phyloP scores from a whole-genome alignment of 2,113 vertebrate species.

The Turnix velox region DNA sequence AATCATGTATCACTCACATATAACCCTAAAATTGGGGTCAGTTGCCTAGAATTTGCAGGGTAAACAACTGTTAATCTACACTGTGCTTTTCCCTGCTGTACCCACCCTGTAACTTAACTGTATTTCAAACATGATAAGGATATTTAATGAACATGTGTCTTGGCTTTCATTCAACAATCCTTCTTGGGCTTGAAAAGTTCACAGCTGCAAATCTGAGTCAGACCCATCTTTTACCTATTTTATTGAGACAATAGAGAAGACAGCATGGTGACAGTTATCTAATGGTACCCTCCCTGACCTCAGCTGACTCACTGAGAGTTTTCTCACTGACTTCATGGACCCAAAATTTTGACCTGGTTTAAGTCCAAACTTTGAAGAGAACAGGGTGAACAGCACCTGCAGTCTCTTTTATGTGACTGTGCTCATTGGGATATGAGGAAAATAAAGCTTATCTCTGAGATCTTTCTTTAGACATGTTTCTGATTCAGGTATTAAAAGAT shows the following conservation, averaged over 20 bases:
- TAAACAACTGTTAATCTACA: constrained; percentile 5
- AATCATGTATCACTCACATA: not conserved
- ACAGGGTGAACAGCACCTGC: not conserved
- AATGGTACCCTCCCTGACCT: not conserved
- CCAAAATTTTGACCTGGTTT: not conserved
- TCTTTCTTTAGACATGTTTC: not conserved
- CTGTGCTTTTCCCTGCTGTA: not conserved
- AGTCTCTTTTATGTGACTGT: not conserved
- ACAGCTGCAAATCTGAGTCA: not conserved
- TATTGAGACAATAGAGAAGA: not conserved
- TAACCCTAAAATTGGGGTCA: not conserved
- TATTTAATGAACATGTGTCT: not conserved
- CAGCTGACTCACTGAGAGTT: not conserved
- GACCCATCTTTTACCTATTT: not conserved
- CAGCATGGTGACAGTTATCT: not conserved
- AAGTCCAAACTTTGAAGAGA: not conserved
- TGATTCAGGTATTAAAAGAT: not conserved
- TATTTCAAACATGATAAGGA: not conserved
- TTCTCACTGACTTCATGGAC: not conserved
- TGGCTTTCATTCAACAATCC: not conserved
- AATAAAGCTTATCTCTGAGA: not conserved
- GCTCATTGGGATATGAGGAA: not conserved
- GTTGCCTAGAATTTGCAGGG: not conserved
- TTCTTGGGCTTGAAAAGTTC: not conserved
- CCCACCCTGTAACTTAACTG: constrained; percentile 4